A percentile compares a stretch with the other conserved stretches of the same genome.
Conservation (phyloP, 53 echinoderm and acorn worm species). For the Mesocentrotus franciscanus region DNA sequence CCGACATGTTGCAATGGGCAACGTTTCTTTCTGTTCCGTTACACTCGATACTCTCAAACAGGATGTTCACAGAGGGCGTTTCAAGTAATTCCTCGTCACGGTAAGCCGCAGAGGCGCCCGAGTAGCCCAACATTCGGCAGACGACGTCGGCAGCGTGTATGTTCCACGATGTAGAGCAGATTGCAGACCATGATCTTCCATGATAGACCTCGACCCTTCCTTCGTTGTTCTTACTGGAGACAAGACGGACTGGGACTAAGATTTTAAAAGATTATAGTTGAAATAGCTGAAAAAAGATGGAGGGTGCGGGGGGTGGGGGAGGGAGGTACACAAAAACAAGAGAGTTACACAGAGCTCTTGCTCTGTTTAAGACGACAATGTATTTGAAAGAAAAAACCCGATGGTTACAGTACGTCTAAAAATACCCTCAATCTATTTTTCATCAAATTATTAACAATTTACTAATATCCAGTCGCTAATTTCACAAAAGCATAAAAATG, state of each 20-base stretch:
- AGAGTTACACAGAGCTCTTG: no score
- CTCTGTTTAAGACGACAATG: no score
- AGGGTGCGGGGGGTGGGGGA: no score
- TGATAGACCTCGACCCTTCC: conserved; percentile 14
- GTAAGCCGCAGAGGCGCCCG: background rate
- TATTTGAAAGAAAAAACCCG: no score
- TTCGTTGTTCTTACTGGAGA: background rate
- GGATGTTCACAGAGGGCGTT: background rate
- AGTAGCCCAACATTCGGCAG: background rate
- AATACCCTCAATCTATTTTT: no score
- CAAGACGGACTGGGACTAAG: background rate
- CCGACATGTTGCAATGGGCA: conserved; percentile 19
- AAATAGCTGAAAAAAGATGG: no score
- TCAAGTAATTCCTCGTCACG: background rate
- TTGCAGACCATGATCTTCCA: background rate
- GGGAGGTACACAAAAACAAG: no score
- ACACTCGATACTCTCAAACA: background rate
- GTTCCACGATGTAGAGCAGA: background rate
- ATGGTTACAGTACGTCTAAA: no score
- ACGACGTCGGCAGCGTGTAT: background rate
- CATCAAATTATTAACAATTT: no score
- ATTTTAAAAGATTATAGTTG: no score
- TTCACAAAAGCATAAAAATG: no score
- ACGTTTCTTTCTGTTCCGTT: conserved; percentile 4
- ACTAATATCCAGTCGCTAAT: no score